Conservation (phyloP, 2,113 vertebrate genomes). For the Notiomystis cincta region DNA sequence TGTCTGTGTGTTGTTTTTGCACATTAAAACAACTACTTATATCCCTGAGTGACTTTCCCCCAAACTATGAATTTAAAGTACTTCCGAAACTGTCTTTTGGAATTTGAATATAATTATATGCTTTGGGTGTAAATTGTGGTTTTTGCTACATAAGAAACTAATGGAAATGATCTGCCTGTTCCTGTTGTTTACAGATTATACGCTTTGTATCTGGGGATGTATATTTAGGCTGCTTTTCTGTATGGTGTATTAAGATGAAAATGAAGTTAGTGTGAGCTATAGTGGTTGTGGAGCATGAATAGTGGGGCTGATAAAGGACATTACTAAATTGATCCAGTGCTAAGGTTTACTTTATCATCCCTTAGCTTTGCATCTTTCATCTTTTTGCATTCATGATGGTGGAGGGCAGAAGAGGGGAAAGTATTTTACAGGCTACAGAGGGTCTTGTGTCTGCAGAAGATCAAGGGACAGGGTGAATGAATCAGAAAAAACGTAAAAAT, state of each 20-base stretch:
- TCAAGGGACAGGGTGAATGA: neutral
- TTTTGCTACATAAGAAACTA: conserved; percentile 71
- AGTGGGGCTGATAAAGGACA: conserved; percentile 45
- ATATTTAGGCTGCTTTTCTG: conserved; percentile 69
- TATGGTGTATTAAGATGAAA: conserved; percentile 69
- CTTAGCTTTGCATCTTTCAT: conserved; percentile 40
- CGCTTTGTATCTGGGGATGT: conserved; percentile 49
- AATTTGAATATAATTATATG: conserved; percentile 76
- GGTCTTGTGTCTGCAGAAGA: neutral
- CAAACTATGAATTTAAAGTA: conserved; percentile 72
- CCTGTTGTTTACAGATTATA: conserved; percentile 73
- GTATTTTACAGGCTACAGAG: neutral
- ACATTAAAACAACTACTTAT: conserved; percentile 40
- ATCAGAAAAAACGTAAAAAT: neutral
- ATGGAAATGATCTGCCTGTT: conserved; percentile 72
- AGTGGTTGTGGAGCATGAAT: conserved; percentile 35
- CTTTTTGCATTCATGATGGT: conserved; percentile 27
- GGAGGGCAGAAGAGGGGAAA: neutral
- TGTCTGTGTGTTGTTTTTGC: neutral
- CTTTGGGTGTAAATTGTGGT: conserved; percentile 69
- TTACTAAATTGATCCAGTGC: conserved; percentile 9
- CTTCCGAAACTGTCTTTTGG: conserved; percentile 65
- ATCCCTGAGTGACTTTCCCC: conserved; percentile 50
- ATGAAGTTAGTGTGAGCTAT: conserved; percentile 53
- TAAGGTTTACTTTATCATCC: conserved; percentile 46